Base-by-base conservation (phyloP, 92 coral and sea anemone genomes). In the Palythoa caribaeorum region DNA sequence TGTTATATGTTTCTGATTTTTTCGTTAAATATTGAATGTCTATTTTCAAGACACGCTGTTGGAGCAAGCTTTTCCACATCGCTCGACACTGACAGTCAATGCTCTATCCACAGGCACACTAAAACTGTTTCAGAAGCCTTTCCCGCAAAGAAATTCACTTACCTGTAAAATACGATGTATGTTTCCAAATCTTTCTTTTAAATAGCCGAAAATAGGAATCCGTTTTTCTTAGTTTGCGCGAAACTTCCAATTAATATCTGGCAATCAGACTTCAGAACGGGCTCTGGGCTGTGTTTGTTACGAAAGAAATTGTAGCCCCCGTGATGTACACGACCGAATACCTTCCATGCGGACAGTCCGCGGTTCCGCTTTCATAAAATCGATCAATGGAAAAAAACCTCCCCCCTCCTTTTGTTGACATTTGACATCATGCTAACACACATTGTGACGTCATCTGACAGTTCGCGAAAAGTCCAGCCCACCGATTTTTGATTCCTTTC, bases 401-500 rank as follows among this genome's bases (percentile, higher is more conserved):
- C 94, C 95, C 93, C 87, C 84, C 89, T 77, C 94, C 90, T 92
- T 70, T 93, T 95, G 98, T 95, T 95, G 96, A 95, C 98, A 95
- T 90, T 92, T 94, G 98, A 95, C 98, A 93, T 94, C 98, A 93
- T 88, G 89, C 92, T 81, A 90, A 93, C 90, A 86, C 85, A 90
- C 85, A 95, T 95, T 93, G 98, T 95, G 98, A 95, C 98, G 98
- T 95, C 98, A 95, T 78, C 11, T 93, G 98, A 94, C 96, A 93
- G 92, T 76, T 89, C 89, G 88, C 14, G 86, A 66, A 81, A 47
- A 21, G 86, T 44, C 63, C 86, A 66, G 76, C 76, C 86, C 86
- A 51, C 71, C 73, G 75, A 81, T 66, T 81, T 78, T 81, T 81
- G 86, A 81, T 81, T 66, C 62, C 86, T 80, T 80, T 69, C 55